Evolutionary conservation across 1,140 invertebrate species (phyloP), one percentile per base, ranked within the genome.

Genomic region (Batillaria attramentaria): DNA sequence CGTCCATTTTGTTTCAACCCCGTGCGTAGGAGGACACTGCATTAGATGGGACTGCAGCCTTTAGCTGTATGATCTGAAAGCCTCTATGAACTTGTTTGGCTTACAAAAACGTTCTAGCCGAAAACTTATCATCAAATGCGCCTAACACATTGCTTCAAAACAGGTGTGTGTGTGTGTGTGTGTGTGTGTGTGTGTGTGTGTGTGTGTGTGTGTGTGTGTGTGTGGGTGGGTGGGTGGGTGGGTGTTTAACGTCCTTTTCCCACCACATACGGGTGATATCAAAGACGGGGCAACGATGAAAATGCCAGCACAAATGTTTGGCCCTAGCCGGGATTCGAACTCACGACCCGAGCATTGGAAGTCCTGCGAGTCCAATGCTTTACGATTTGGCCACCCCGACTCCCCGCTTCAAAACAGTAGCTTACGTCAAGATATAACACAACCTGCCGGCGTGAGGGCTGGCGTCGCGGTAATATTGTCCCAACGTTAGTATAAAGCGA

Each of bases 201-300:
- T 50, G 46, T 50, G 46, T 50, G 46, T 50, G 46, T 50, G 46
- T 50, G 46, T 50, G 46, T 50, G 46, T 50, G 46, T 50, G 46
- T 50, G 46, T 50, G 46, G 10, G 46, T 50, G 46, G 10, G 46
- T 50, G 46, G 10, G 46, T 50, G 46, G 10, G 46, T 50, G 46
- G 10, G 46, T 50, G 46, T 50, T 10, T 50, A n/a, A 31, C n/a
- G 10, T 50, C 24, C 24, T 50, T 24, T 13, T 24, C 10, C 46
- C 46, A 10, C 24, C 46, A 62, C 20, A 10, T 0, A 24, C 1
- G 62, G 37, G 6, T 35, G 62, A 35, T 16, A 28, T 1, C 16
- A 1, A 28, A 66, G n/a, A 33, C 62, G 37, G 5, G 6, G 8
- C 6, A 6, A 0, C n/a, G 37, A 10, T 35, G 20, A 66, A 35